Percentiles rank a stretch among this genome's conserved stretches.
Conservation (phyloP, 2,113 vertebrate species). For the Clinocottus analis region DNA sequence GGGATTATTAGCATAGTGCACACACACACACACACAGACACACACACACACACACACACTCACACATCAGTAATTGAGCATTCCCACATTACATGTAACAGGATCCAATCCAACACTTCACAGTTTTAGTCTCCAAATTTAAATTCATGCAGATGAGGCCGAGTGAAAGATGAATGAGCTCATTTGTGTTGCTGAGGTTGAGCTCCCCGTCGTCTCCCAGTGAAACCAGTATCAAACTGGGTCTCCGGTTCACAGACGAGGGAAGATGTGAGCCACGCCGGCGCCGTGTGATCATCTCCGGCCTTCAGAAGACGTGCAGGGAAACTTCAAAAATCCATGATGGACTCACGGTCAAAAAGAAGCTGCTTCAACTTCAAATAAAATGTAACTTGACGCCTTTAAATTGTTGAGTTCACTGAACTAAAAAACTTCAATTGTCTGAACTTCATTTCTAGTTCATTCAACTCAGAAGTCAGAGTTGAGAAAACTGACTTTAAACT, state of each 20-base stretch:
- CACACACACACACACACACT: slow-evolving; percentile 8
- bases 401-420: too few species aligned
- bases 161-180: slow-evolving; percentile 57
- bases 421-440: too few species aligned
- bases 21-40: slow-evolving; percentile 16
- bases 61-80: slow-evolving; percentile 65
- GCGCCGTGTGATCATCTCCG: background rate
- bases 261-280: background rate
- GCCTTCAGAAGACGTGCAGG: background rate
- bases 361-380: too few species aligned
- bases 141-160: slow-evolving; percentile 66
- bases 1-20: slow-evolving; percentile 71
- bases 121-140: slow-evolving; percentile 56
- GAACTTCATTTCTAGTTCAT: too few species aligned
- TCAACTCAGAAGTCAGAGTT: too few species aligned
- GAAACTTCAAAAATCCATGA: background rate
- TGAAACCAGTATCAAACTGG: slow-evolving; percentile 22
- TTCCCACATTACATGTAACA: slow-evolving; percentile 60
- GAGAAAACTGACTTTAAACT: too few species aligned
- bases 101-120: slow-evolving; percentile 44
- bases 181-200: slow-evolving; percentile 47
- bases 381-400: too few species aligned
- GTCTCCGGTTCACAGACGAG: background rate
- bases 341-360: too few species aligned
- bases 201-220: background rate